A percentile compares a stretch with the other conserved stretches of the same genome.
phyloP scores from a whole-genome alignment of 2,113 vertebrate genomes.

The Platanista minor region DNA sequence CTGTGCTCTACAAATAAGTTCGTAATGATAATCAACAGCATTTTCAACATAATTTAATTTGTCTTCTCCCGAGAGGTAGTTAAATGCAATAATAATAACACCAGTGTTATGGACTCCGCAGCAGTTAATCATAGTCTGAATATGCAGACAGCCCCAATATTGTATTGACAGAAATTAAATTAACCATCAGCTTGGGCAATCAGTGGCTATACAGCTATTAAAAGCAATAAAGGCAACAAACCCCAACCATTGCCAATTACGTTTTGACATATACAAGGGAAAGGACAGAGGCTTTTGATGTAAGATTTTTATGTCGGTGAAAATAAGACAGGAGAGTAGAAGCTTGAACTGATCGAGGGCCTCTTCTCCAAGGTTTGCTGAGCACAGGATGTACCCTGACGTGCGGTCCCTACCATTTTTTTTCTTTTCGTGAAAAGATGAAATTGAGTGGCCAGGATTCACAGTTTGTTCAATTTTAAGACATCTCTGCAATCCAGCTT shows the following conservation, averaged over 20 bases:
- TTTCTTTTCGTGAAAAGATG: not conserved
- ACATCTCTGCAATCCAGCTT: not conserved
- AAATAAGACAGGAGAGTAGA: constrained; percentile 24
- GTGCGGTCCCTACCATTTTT: fast-evolving
- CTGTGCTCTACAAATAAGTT: constrained; percentile 93
- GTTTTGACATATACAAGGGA: constrained; percentile 85
- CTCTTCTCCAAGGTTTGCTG: not conserved
- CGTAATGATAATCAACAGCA: constrained; percentile 92
- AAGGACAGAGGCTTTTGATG: constrained; percentile 84
- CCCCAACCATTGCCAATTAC: constrained; percentile 85
- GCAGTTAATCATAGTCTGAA: constrained; percentile 90
- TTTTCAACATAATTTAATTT: constrained; percentile 94
- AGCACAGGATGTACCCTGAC: fast-evolving
- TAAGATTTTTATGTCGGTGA: constrained; percentile 77
- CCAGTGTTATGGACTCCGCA: constrained; percentile 86
- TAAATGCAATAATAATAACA: constrained; percentile 91
- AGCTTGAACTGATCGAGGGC: not conserved
- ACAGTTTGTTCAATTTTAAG: not conserved
- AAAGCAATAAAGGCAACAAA: constrained; percentile 90
- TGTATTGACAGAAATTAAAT: constrained; percentile 94
- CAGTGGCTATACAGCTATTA: constrained; percentile 89
- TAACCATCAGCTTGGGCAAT: constrained; percentile 90
- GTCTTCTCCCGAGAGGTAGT: constrained; percentile 91
- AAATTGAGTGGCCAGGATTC: not conserved
- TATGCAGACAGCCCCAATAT: constrained; percentile 91